These are phyloP conservation scores for Sycophila texana DNA, from an alignment of 2,888 invertebrate genomes.

Conservation along the genomic window DNA sequence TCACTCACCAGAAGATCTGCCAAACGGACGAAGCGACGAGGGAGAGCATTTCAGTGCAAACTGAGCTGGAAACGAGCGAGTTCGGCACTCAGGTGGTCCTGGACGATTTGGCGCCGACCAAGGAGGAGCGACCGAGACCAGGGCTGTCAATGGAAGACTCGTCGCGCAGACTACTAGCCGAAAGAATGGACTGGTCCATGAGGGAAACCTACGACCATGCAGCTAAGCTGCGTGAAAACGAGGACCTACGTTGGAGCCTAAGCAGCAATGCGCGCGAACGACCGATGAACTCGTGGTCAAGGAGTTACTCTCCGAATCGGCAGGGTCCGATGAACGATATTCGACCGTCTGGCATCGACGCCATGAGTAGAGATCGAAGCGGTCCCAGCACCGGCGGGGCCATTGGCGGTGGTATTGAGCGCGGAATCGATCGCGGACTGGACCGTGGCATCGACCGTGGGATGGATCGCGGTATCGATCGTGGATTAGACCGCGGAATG, in stretches of 20 bases:
- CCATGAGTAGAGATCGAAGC: too few species aligned
- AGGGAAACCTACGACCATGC: slow-evolving; percentile 68
- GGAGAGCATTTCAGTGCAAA: slow-evolving; percentile 61
- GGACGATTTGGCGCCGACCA: slow-evolving; percentile 56
- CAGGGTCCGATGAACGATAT: slow-evolving; percentile 3
- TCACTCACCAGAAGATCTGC: slow-evolving; percentile 71
- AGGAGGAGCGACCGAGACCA: neutral
- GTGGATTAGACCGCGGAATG: slow-evolving; percentile 23
- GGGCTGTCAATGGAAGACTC: neutral
- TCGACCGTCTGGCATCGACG: slow-evolving; percentile 9
- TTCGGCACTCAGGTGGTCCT: slow-evolving; percentile 62
- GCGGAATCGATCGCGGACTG: slow-evolving; percentile 1
- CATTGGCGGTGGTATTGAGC: neutral
- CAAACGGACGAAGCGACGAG: slow-evolving; percentile 68
- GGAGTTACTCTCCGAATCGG: slow-evolving; percentile 28
- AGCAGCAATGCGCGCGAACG: slow-evolving; percentile 62
- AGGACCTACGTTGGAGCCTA: slow-evolving; percentile 70
- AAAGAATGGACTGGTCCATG: slow-evolving; percentile 71
- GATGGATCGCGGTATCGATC: neutral
- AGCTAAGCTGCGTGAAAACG: slow-evolving; percentile 64
- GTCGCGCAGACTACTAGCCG: slow-evolving; percentile 64
- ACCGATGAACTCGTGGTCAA: slow-evolving; percentile 28
- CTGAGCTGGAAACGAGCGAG: slow-evolving; percentile 59
- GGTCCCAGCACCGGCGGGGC: neutral
- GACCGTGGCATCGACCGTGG: neutral